Evolutionary conservation across 2,113 vertebrate genomes (phyloP), one percentile per base, ranked within the genome.

Genomic region (Salvator merianae): DNA sequence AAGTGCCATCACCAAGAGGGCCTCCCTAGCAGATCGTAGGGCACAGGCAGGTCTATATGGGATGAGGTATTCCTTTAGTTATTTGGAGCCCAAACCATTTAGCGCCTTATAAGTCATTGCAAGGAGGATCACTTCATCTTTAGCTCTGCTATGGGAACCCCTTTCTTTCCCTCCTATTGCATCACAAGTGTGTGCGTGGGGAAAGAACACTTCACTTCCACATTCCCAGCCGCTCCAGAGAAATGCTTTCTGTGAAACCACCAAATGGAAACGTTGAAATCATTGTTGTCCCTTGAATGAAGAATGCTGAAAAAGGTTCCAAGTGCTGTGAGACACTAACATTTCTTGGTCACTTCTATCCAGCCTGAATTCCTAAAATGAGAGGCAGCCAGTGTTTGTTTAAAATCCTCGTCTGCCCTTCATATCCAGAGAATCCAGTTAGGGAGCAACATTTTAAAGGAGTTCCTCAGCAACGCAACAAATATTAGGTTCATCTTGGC

Each of bases 401-500:
- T 88, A 89, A 90, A 89, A 88, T 88, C 89, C 90, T 79, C 85
- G 85, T 91, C 92, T 71, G 47, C 89, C 77, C 76, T 88, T 87
- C 43, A 36, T 88, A 86, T 94, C 86, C 82, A 62, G 83, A 91
- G 89, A 93, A 91, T 88, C 88, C 89, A 84, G 87, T 59, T 89
- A 83, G 77, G 92, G 88, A 88, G 87, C 88, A 84, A 85, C 53
- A 30, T 84, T 92, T 93, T 92, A 91, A 82, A 3, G 1, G 79
- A 87, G 95, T 95, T 93, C 93, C 94, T 93, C 86, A 55, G 95
- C 94, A 95, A 96, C 85, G 2, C 0, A 79, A 83, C 91, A 93
- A 93, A 94, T 94, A 94, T 95, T 95, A 94, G 91, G 92, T 93
- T 91, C 93, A 89, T 86, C 79, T 81, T 88, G 93, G 88, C 85